A percentile compares a stretch with the other conserved stretches of the same genome.
These are phyloP conservation scores for Hemithea aestivaria DNA, from an alignment of 2,888 invertebrate genomes.

Conservation along the genomic window DNA sequence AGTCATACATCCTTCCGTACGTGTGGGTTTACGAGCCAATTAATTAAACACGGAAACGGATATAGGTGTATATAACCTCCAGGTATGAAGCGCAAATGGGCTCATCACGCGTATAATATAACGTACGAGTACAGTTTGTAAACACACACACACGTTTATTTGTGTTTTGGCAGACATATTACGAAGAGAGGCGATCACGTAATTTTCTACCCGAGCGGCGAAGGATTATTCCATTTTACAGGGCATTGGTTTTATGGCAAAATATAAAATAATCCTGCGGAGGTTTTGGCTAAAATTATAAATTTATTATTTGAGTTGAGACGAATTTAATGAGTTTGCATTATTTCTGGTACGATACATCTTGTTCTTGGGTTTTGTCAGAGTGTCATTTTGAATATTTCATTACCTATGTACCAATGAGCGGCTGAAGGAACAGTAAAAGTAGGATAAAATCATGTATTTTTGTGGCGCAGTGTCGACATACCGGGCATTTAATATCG, in stretches of 20 bases:
- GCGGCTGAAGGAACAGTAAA: no score
- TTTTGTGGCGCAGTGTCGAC: no score
- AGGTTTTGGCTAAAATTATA: conserved; percentile 16
- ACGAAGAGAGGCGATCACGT: conserved; percentile 24
- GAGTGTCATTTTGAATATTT: background rate
- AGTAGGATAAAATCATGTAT: no score
- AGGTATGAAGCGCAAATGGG: conserved; percentile 60
- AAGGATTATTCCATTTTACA: conserved; percentile 27
- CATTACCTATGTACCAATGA: no score
- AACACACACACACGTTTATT: conserved; percentile 23
- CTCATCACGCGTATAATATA: conserved; percentile 62
- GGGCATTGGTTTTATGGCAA: conserved; percentile 27
- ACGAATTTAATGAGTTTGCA: conserved; percentile 7
- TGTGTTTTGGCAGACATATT: conserved; percentile 14
- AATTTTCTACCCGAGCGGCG: conserved; percentile 27
- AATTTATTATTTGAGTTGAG: conserved; percentile 18
- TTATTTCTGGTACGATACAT: conserved; percentile 2
- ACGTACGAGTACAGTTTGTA: conserved; percentile 17
- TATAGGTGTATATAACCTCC: conserved; percentile 36
- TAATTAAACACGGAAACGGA: conserved; percentile 76
- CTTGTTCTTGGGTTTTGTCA: background rate
- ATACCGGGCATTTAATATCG: no score
- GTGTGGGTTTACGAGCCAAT: conserved; percentile 60
- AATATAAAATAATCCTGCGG: conserved; percentile 20
- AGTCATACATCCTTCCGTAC: conserved; percentile 70